Evolutionary conservation across 2,113 vertebrate species (phyloP).

Genomic region (Strix uralensis): DNA sequence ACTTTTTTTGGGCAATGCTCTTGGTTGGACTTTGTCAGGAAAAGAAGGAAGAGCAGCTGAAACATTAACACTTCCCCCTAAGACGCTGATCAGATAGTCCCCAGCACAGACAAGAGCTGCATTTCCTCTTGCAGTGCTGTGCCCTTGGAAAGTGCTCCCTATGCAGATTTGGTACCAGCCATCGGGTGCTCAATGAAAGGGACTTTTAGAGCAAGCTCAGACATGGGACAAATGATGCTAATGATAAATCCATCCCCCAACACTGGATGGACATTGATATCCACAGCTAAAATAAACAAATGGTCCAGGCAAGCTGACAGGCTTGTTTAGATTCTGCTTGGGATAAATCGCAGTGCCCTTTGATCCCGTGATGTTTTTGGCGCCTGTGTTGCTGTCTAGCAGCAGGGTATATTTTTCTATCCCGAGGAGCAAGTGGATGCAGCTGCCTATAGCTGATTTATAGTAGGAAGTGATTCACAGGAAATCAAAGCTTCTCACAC

Average conservation of each 20-base stretch:
- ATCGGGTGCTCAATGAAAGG: conserved; percentile 23
- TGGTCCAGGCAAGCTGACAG: conserved; percentile 2
- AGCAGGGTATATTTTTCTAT: conserved; percentile 72
- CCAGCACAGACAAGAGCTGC: not conserved
- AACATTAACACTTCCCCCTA: not conserved
- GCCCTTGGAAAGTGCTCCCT: not conserved
- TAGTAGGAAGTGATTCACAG: conserved; percentile 72
- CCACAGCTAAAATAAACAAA: conserved; percentile 76
- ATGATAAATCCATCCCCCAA: conserved; percentile 34
- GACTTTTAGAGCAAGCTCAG: not conserved
- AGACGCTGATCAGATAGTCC: not conserved
- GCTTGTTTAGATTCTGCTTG: conserved; percentile 66
- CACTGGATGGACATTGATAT: conserved; percentile 37
- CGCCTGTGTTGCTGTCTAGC: conserved; percentile 69
- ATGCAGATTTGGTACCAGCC: not conserved
- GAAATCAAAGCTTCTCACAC: conserved; percentile 52
- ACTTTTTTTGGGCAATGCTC: not conserved
- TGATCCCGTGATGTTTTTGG: conserved; percentile 76
- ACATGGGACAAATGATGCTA: conserved; percentile 19
- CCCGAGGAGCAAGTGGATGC: conserved; percentile 44
- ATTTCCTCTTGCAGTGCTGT: not conserved
- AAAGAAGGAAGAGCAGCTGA: not conserved
- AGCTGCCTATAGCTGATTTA: conserved; percentile 76
- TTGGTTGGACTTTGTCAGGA: not conserved
- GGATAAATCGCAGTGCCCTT: conserved; percentile 68